A percentile compares a stretch with the other conserved stretches of the same genome.
phyloP scores from a whole-genome alignment of 2,888 invertebrate genomes.

The Gasteruption jaculator region DNA sequence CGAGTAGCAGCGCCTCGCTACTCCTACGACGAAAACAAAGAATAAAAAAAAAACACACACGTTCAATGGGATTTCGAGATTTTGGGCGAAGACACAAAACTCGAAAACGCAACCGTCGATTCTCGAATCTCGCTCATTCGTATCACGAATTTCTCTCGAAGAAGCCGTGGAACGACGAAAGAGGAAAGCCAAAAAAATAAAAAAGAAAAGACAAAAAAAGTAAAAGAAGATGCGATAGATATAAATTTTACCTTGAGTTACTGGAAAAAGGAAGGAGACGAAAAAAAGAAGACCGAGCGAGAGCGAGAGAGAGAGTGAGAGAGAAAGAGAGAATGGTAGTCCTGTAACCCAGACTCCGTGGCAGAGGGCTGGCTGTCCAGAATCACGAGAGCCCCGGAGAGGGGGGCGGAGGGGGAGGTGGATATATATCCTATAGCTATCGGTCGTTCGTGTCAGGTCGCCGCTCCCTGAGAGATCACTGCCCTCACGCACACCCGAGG shows the following conservation, averaged over 20 bases:
- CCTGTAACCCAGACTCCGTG: too few relatives aligned
- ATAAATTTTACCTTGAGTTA: too few relatives aligned
- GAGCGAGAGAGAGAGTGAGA: constrained; percentile 5
- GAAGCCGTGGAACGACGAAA: too few relatives aligned
- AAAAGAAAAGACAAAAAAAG: constrained; percentile 3
- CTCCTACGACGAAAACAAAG: too few relatives aligned
- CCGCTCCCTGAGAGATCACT: constrained; percentile 51
- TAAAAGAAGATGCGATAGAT: constrained; percentile 6
- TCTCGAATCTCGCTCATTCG: too few relatives aligned
- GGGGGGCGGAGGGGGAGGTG: constrained; percentile 13
- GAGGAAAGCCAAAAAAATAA: too few relatives aligned
- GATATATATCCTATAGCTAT: constrained; percentile 31
- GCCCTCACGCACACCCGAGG: constrained; percentile 49
- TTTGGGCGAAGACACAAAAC: too few relatives aligned
- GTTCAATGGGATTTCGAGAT: too few relatives aligned
- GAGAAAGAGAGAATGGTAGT: neutral
- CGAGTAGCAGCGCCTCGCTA: too few relatives aligned
- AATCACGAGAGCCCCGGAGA: constrained; percentile 1
- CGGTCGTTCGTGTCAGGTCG: constrained; percentile 47
- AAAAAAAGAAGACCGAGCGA: neutral
- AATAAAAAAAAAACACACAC: too few relatives aligned
- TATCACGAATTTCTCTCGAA: too few relatives aligned
- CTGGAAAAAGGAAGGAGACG: constrained; percentile 5
- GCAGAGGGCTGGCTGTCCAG: constrained; percentile 2
- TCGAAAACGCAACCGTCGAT: too few relatives aligned